Evolutionary conservation across 2,113 vertebrate genomes (phyloP).

Genomic region (Sylvilagus bachmani): DNA sequence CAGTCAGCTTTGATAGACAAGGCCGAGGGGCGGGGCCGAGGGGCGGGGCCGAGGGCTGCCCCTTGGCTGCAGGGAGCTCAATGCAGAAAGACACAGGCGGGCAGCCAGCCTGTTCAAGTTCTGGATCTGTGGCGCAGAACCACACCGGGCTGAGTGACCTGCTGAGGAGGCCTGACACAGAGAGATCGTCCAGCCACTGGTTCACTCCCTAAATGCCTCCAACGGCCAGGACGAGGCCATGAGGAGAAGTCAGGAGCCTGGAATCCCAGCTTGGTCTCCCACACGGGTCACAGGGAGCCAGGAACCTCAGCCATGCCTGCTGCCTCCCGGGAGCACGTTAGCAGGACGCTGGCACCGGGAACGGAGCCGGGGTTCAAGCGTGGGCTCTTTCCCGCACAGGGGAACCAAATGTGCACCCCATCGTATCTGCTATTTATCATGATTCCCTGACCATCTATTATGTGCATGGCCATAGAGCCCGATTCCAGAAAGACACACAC

Average conservation of each 20-base stretch:
- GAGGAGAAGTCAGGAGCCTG: too few species aligned
- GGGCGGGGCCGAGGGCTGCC: too few species aligned
- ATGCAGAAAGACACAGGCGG: background rate
- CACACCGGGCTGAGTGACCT: background rate
- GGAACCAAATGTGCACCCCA: background rate
- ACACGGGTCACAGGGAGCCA: too few species aligned
- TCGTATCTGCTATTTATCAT: background rate
- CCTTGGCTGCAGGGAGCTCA: fast-evolving
- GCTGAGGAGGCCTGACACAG: background rate
- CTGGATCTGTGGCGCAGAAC: background rate
- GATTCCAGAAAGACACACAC: background rate
- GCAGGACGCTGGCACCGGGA: too few species aligned
- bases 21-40: fast-evolving
- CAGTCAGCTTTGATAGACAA: background rate
- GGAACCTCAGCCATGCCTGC: too few species aligned
- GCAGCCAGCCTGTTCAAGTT: background rate
- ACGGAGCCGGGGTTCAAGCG: too few species aligned
- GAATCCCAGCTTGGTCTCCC: too few species aligned
- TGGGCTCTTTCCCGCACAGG: too few species aligned
- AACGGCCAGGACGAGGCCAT: too few species aligned
- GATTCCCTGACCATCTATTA: background rate
- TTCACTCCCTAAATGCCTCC: too few species aligned
- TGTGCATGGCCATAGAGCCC: background rate
- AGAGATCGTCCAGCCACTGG: too few species aligned
- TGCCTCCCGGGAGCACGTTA: too few species aligned